Evolutionary conservation across 2,888 invertebrate genomes (phyloP), one percentile per base, ranked within the genome.

Genomic region (Drosophila kambysellisi): DNA sequence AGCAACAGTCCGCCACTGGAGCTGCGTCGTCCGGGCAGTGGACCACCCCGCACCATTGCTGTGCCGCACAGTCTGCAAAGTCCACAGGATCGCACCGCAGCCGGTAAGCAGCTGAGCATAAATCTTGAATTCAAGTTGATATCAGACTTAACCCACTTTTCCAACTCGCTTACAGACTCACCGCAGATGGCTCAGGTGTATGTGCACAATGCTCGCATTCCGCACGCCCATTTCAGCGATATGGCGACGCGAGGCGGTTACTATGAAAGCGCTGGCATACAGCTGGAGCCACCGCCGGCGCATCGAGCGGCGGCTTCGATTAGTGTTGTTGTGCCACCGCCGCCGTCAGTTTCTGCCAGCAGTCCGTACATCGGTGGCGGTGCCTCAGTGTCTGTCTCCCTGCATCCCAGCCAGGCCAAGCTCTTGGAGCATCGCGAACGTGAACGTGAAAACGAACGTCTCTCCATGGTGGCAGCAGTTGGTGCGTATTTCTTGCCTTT

Each of bases 1-100:
- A 95, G 95, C 70, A 95, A 95, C 67, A 95, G 96, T 92, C 96
- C 97, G 82, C 96, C 97, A 37, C 93, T 96, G 85, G 97, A 97
- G 93, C 92, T 96, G 88, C 94, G 96, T 57, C 93, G 95, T 48
- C 94, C 94, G 1, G 94, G 94, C 35, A 94, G 94, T 67, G 94
- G 94, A 0, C 94, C 94, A 4, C 94, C 94, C 50, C 94, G 95
- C 80, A 95, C 94, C 52, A 94, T 94, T 67, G 95, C 95, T 80
- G 96, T 95, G 88, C 96, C 95, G 76, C 96, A 94, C 70, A 95
- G 95, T 81, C 94, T 95, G 82, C 96, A 96, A 92, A 96, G 96
- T 90, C 96, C 96, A 50, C 95, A 95, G 81, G 95, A 96, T 92
- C 94, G 96, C 86, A 85, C 87, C 3, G 94, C 95, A 76, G 95